A percentile compares a stretch with the other conserved stretches of the same genome.
phyloP scores from a whole-genome alignment of 2,113 vertebrate species.

The Apodemus sylvaticus region DNA sequence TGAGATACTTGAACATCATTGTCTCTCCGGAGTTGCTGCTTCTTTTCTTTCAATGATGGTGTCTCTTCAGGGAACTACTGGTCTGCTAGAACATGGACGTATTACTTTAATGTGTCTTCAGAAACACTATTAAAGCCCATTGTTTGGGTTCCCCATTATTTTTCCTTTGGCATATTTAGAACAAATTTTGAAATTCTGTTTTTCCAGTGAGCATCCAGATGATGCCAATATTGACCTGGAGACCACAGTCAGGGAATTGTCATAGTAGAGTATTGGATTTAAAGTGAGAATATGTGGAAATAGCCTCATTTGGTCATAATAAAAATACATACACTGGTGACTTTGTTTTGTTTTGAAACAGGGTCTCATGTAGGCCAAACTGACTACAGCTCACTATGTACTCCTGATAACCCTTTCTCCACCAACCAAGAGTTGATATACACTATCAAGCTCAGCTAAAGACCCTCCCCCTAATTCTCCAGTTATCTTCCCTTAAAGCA shows the following conservation, averaged over 20 bases:
- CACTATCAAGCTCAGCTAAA: background rate
- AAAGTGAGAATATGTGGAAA: background rate
- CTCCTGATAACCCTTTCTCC: background rate
- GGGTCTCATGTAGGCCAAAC: background rate
- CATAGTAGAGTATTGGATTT: background rate
- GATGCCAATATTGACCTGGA: background rate
- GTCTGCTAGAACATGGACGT: background rate
- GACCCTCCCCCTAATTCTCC: background rate
- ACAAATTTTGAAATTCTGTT: background rate
- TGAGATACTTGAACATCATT: background rate
- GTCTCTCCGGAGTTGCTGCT: background rate
- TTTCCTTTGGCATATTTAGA: background rate
- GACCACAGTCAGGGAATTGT: background rate
- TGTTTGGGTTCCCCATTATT: background rate
- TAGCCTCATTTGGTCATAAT: background rate
- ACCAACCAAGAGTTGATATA: background rate
- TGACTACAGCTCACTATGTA: background rate
- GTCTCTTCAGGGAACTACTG: background rate
- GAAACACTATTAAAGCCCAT: background rate
- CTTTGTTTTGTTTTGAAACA: background rate
- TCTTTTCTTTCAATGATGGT: background rate
- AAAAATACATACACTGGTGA: background rate
- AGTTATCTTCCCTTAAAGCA: background rate
- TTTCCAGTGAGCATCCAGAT: background rate
- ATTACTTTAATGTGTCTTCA: background rate